A percentile compares a stretch with the other conserved stretches of the same genome.
phyloP scores from a whole-genome alignment of 2,797 vertebrate genomes.

The Macropus fuliginosus region DNA sequence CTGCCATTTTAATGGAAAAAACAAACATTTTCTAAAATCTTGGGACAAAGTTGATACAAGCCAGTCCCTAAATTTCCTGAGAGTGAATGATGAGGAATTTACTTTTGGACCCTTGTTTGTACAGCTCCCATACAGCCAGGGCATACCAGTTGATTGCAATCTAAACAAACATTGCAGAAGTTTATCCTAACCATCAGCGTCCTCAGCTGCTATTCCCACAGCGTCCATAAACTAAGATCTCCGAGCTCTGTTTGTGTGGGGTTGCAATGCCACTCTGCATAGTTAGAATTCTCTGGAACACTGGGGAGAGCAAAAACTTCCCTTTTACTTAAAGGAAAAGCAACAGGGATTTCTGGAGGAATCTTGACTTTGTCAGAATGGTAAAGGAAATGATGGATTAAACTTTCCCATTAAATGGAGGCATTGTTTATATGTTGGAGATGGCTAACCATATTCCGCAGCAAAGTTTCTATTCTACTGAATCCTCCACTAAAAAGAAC shows the following conservation, averaged over 20 bases:
- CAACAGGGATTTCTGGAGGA: constrained; percentile 53
- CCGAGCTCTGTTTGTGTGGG: constrained; percentile 58
- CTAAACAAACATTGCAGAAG: constrained; percentile 72
- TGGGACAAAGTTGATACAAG: constrained; percentile 39
- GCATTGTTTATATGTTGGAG: constrained; percentile 66
- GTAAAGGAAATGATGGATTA: constrained; percentile 14
- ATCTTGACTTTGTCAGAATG: constrained; percentile 48
- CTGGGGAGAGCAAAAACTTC: constrained; percentile 62
- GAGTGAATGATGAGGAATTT: constrained; percentile 61
- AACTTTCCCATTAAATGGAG: constrained; percentile 63
- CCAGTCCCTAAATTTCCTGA: constrained; percentile 68
- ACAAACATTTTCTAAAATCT: constrained; percentile 57
- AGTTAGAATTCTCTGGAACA: constrained; percentile 66
- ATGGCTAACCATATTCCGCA: constrained; percentile 60
- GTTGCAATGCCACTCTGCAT: constrained; percentile 78
- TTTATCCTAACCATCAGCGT: constrained; percentile 80
- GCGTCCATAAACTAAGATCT: constrained; percentile 79
- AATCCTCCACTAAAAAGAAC: constrained; percentile 38
- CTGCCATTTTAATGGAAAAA: constrained; percentile 40
- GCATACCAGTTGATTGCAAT: constrained; percentile 58
- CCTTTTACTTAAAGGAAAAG: constrained; percentile 62
- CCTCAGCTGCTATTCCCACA: constrained; percentile 75
- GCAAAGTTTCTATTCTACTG: constrained; percentile 51
- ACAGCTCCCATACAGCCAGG: constrained; percentile 48
- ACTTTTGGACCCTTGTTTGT: constrained; percentile 62